phyloP scores from a whole-genome alignment of 1,140 invertebrate genomes.

The Rhagoletis pomonella region DNA sequence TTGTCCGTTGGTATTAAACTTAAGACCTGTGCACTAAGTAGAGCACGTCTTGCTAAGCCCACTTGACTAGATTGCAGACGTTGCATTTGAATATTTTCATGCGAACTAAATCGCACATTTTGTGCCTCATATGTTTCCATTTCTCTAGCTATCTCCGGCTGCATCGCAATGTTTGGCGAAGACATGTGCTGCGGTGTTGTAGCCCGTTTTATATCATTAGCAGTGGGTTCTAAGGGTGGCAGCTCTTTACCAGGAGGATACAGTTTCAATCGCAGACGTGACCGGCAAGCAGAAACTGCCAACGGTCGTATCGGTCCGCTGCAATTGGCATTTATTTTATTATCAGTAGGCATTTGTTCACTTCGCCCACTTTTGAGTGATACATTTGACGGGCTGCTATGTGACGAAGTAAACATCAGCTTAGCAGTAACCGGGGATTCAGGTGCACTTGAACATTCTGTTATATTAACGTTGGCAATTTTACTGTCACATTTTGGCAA shows the following conservation, averaged over 20 bases:
- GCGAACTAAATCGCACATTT: conserved; percentile 68
- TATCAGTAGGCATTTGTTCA: conserved; percentile 56
- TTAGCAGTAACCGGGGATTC: conserved; percentile 70
- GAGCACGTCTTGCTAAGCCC: conserved; percentile 80
- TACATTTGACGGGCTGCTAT: conserved; percentile 63
- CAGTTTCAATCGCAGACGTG: conserved; percentile 69
- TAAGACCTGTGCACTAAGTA: conserved; percentile 85
- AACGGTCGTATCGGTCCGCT: conserved; percentile 68
- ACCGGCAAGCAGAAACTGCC: conserved; percentile 70
- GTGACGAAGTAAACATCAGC: conserved; percentile 61
- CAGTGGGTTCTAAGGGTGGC: conserved; percentile 59
- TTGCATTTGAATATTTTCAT: conserved; percentile 69
- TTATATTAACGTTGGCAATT: neutral
- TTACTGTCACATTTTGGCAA: conserved; percentile 55
- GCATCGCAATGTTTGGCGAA: conserved; percentile 71
- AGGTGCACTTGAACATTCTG: conserved; percentile 71
- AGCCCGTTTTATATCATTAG: conserved; percentile 63
- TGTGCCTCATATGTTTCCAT: conserved; percentile 57
- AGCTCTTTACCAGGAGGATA: conserved; percentile 70
- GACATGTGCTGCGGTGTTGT: conserved; percentile 72
- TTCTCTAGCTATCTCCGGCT: conserved; percentile 61
- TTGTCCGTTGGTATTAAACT: conserved; percentile 87
- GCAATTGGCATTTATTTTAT: neutral
- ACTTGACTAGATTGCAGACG: conserved; percentile 65
- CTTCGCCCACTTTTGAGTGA: conserved; percentile 62